Percentiles rank a stretch among this genome's conserved stretches.
Conservation (phyloP, 2,888 invertebrate species). For the Elaeidobius kamerunicus region DNA sequence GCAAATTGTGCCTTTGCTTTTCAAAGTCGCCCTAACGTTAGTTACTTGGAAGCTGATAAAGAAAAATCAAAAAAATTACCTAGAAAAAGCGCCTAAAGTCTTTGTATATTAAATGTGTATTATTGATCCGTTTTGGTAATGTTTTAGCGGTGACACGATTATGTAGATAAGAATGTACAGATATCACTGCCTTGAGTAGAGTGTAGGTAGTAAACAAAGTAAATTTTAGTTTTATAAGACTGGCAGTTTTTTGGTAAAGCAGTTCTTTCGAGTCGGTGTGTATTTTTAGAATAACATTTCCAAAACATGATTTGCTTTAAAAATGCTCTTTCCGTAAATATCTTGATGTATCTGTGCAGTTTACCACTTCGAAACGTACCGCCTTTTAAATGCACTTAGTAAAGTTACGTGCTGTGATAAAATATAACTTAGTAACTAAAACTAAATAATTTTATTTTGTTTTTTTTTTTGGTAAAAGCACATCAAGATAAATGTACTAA, state of each 20-base stretch:
- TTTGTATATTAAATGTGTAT: conserved; percentile 27
- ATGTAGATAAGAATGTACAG: conserved; percentile 42
- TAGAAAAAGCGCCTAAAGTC: conserved; percentile 28
- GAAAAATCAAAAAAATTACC: conserved; percentile 27
- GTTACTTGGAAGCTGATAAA: conserved; percentile 18
- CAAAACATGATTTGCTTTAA: too few species aligned
- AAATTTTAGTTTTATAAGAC: conserved; percentile 43
- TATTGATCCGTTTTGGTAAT: conserved; percentile 11
- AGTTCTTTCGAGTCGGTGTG: too few species aligned
- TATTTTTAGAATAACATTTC: too few species aligned
- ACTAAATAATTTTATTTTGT: conserved; percentile 16
- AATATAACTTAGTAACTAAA: conserved; percentile 15
- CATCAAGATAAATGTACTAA: conserved; percentile 7
- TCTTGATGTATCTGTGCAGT: conserved; percentile 1
- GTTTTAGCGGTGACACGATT: conserved; percentile 17
- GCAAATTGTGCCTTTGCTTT: conserved; percentile 31
- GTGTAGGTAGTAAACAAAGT: conserved; percentile 36
- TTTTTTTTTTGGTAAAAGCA: conserved; percentile 7
- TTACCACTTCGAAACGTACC: conserved; percentile 5
- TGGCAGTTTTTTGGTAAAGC: conserved; percentile 36
- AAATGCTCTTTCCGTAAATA: too few species aligned
- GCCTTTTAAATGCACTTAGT: conserved; percentile 12
- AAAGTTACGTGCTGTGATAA: conserved; percentile 30
- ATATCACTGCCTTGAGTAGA: conserved; percentile 42
- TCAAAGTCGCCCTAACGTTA: conserved; percentile 24